Evolutionary conservation across 1,140 invertebrate genomes (phyloP).

Genomic region (Heliconius nattereri): DNA sequence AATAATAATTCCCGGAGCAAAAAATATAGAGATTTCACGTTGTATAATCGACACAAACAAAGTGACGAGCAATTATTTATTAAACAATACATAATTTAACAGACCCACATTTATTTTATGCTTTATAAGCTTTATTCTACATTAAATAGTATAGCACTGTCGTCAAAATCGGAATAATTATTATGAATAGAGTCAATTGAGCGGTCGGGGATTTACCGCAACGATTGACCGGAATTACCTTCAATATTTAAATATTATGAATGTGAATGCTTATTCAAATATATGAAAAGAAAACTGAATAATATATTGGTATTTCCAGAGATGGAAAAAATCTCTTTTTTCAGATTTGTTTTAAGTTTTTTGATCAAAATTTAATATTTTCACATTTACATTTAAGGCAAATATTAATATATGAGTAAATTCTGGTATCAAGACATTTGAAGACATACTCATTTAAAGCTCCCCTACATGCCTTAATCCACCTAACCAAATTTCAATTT

Average conservation of each 20-base stretch:
- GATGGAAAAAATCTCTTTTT: neutral
- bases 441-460: no score
- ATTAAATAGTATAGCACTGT: conserved; percentile 16
- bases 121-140: neutral
- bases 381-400: no score
- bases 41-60: neutral
- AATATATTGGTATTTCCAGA: neutral
- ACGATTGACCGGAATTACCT: conserved; percentile 29
- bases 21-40: neutral
- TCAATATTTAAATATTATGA: conserved; percentile 31
- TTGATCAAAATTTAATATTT: no score
- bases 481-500: no score
- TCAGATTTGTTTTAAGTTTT: no score
- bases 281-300: conserved; percentile 10
- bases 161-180: conserved; percentile 31
- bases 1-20: no score
- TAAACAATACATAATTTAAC: neutral
- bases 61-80: neutral
- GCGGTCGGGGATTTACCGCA: conserved; percentile 26
- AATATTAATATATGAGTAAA: no score
- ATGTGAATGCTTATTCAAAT: conserved; percentile 22
- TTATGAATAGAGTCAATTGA: conserved; percentile 32
- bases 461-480: no score
- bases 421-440: no score
- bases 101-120: neutral